These are phyloP conservation scores for Tridacna crocea DNA, from an alignment of 2,888 invertebrate genomes.

Conservation along the genomic window DNA sequence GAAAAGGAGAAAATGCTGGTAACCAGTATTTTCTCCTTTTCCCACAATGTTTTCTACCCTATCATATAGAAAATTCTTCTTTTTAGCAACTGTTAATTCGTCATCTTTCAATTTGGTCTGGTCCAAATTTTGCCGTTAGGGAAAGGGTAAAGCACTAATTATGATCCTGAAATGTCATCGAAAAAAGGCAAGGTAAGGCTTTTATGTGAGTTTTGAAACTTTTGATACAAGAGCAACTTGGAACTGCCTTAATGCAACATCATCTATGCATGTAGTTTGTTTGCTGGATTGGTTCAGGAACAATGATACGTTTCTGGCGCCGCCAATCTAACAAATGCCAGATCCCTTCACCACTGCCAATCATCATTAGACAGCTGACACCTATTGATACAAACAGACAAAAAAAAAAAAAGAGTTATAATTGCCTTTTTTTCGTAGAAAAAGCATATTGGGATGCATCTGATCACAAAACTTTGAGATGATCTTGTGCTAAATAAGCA, in stretches of 20 bases:
- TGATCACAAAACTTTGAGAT: not conserved
- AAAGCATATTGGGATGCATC: not conserved
- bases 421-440: not conserved
- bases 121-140: too few species aligned
- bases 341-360: constrained; percentile 55
- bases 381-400: constrained; percentile 30
- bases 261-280: not conserved
- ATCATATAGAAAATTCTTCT: too few species aligned
- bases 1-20: too few species aligned
- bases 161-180: too few species aligned
- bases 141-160: too few species aligned
- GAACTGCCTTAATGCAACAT: not conserved
- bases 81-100: too few species aligned
- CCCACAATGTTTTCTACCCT: too few species aligned
- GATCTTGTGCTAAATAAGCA: not conserved
- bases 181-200: too few species aligned
- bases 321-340: constrained; percentile 41
- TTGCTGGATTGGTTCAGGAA: constrained; percentile 23
- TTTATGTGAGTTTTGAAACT: too few species aligned
- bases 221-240: too few species aligned
- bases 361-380: constrained; percentile 52
- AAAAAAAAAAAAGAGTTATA: not conserved
- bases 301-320: constrained; percentile 31
- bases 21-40: too few species aligned
- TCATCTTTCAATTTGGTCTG: too few species aligned